Evolutionary conservation across 2,113 vertebrate genomes (phyloP).

Genomic region (Promerops cafer): DNA sequence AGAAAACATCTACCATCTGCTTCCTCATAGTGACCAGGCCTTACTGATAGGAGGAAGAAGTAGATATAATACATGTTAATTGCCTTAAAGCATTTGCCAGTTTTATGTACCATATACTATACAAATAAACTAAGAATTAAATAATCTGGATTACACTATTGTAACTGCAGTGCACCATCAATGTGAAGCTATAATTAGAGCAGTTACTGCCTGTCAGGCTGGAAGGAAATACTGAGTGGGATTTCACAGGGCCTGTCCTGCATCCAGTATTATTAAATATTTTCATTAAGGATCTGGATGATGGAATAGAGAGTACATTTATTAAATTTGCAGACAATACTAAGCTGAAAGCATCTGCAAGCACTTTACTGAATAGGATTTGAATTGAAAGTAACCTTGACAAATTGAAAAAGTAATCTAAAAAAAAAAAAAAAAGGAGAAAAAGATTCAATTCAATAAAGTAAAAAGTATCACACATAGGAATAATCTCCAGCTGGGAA

Average conservation of each 20-base stretch:
- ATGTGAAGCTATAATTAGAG: neutral
- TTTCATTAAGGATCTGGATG: constrained; percentile 50
- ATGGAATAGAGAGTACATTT: constrained; percentile 46
- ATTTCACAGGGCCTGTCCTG: neutral
- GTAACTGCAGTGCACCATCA: neutral
- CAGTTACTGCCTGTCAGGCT: neutral
- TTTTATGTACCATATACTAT: neutral
- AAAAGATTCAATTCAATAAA: neutral
- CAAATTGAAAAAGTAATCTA: constrained; percentile 27
- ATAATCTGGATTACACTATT: neutral
- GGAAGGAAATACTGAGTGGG: neutral
- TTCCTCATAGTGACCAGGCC: neutral
- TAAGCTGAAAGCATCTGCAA: constrained; percentile 41
- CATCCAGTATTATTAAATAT: constrained; percentile 36
- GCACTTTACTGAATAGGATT: constrained; percentile 46
- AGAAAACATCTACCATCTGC: neutral
- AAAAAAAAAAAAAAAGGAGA: neutral
- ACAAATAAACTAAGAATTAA: neutral
- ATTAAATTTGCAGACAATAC: constrained; percentile 46
- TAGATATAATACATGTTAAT: neutral
- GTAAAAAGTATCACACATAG: neutral
- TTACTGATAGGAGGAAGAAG: neutral
- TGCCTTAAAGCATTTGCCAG: neutral
- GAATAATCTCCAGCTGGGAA: neutral
- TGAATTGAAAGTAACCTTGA: constrained; percentile 45